Base-by-base conservation (phyloP, 2,797 vertebrate species). In the Cheirogaleus major region DNA sequence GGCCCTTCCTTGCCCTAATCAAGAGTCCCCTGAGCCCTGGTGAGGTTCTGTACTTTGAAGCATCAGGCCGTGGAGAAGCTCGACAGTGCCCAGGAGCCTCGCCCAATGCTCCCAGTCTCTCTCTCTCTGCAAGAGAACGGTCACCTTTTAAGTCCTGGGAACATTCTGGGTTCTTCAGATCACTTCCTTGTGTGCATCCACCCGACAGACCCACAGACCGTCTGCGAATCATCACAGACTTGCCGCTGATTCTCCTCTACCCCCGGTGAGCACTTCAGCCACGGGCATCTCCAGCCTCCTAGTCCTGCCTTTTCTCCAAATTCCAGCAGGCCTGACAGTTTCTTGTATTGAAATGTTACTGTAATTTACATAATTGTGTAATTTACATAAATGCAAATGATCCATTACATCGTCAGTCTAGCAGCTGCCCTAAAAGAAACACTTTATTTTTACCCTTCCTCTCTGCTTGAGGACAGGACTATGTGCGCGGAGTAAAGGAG, bases 311-410 rank as follows among this genome's bases (percentile, higher is more conserved):
- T 94, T 72, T 90, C 65, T 83, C 73, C 59, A 57, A 45, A 85
- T 87, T 94, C 89, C 81, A 95, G 73, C 43, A 84, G 92, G 65
- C 87, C 85, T 75, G 79, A 81, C 91, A 91, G 83, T 85, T 86
- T 95, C 95, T 93, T 81, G 95, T 95, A 97, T 95, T 98, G 96
- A 97, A 97, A 97, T 97, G 96, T 97, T 96, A 97, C 97, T 97
- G 80, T 95, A 91, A 97, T 97, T 98, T 98, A 69, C 95, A 97
- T 98, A 98, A 97, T 97, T 61, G 22, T 96, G 35, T 78, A 82
- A 98, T 98, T 98, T 98, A 91, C 97, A 98, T 98, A 98, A 98
- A 98, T 97, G 97, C 96, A 97, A 97, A 96, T 97, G 88, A 89
- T 90, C 93, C 95, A 93, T 97, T 97, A 92, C 96, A 95, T 91